Evolutionary conservation across 2,888 invertebrate genomes (phyloP).

Genomic region (Heliconius aoede): DNA sequence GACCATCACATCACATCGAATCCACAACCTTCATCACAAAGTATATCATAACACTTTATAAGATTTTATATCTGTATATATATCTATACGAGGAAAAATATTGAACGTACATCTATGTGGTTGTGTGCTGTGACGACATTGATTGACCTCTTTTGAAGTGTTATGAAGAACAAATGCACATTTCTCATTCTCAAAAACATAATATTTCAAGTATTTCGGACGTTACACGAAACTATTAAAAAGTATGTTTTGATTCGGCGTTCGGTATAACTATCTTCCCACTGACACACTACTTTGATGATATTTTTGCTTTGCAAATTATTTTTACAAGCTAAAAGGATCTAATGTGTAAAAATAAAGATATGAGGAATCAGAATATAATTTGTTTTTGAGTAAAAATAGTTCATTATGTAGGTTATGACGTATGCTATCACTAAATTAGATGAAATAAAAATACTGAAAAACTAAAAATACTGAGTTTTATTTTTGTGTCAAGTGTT

Average conservation of each 20-base stretch:
- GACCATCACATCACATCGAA: too few species aligned
- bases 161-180: constrained; percentile 13
- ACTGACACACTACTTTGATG: constrained; percentile 33
- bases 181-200: constrained; percentile 2
- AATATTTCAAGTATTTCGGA: constrained; percentile 15
- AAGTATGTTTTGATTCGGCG: constrained; percentile 29
- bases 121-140: constrained; percentile 9
- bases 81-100: neutral
- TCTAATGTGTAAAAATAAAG: constrained; percentile 11
- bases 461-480: too few species aligned
- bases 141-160: constrained; percentile 24
- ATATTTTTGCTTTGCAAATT: constrained; percentile 27
- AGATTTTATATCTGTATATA: neutral
- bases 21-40: too few species aligned
- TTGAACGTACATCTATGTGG: neutral
- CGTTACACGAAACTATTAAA: constrained; percentile 28
- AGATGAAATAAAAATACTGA: neutral
- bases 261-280: constrained; percentile 24
- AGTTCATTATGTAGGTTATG: neutral
- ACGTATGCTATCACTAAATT: neutral
- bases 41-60: neutral
- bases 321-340: constrained; percentile 27
- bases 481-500: neutral
- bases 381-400: neutral
- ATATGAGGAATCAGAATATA: neutral